These are phyloP conservation scores for Enteromius radiatus DNA, from an alignment of 2,797 vertebrate genomes.

Conservation along the genomic window DNA sequence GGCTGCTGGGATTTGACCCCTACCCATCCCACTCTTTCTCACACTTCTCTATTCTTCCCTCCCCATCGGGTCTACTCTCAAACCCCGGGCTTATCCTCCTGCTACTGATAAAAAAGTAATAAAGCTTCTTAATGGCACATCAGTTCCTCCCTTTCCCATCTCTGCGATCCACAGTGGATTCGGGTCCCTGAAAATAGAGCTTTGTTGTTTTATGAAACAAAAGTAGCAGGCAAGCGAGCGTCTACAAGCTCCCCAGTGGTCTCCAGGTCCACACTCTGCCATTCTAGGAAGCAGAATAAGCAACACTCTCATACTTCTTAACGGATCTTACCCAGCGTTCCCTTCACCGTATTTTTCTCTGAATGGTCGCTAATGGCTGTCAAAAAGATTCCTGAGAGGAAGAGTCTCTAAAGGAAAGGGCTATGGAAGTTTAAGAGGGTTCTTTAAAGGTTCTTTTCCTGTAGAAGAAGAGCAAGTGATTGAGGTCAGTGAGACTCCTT, in stretches of 20 bases:
- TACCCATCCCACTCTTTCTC: slow-evolving; percentile 38
- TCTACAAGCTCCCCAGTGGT: slow-evolving; percentile 28
- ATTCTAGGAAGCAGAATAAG: slow-evolving; percentile 18
- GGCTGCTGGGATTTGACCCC: slow-evolving; percentile 51
- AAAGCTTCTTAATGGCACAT: slow-evolving; percentile 77
- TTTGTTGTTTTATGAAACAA: slow-evolving; percentile 75
- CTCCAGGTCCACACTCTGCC: slow-evolving; percentile 15
- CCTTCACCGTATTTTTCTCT: neutral
- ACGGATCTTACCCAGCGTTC: neutral
- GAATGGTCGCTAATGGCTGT: slow-evolving; percentile 40
- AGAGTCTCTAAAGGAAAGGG: slow-evolving; percentile 9
- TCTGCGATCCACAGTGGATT: slow-evolving; percentile 68
- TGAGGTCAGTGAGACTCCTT: slow-evolving; percentile 25
- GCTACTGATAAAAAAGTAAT: slow-evolving; percentile 83
- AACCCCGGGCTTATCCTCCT: slow-evolving; percentile 66
- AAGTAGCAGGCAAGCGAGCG: slow-evolving; percentile 43
- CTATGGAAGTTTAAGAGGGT: slow-evolving; percentile 21
- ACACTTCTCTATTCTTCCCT: slow-evolving; percentile 49
- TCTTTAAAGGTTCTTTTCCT: slow-evolving; percentile 18
- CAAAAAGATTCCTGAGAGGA: slow-evolving; percentile 13
- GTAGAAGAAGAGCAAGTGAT: slow-evolving; percentile 19
- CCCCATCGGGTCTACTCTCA: slow-evolving; percentile 58
- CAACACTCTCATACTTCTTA: slow-evolving; percentile 40
- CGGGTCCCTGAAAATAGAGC: slow-evolving; percentile 72
- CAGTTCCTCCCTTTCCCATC: slow-evolving; percentile 59